Evolutionary conservation across 2,113 vertebrate species (phyloP).

Genomic region (Arenaria interpres): DNA sequence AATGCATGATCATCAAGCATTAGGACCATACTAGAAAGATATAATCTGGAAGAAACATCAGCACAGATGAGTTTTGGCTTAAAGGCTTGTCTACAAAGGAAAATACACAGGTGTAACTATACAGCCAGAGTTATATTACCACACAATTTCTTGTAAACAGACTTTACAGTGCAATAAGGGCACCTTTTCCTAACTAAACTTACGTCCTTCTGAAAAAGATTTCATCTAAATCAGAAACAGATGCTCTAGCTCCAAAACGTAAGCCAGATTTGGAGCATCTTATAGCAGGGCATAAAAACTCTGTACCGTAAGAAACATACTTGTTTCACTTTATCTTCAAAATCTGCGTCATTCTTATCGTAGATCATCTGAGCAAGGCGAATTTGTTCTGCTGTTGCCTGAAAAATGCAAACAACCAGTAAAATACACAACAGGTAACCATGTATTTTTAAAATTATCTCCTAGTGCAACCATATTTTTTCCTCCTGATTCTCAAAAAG

Average conservation of each 20-base stretch:
- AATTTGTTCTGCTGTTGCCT: slow-evolving; percentile 99
- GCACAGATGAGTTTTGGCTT: neutral
- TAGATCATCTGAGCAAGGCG: slow-evolving; percentile 96
- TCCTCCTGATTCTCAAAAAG: neutral
- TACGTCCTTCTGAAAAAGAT: neutral
- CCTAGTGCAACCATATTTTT: neutral
- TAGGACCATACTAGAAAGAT: neutral
- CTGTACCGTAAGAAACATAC: slow-evolving; percentile 67
- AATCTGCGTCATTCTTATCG: slow-evolving; percentile 94
- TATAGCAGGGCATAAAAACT: neutral
- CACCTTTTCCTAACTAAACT: neutral
- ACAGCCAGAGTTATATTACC: neutral
- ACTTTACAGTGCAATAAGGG: neutral
- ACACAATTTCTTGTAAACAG: neutral
- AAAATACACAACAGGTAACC: neutral
- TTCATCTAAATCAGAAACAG: neutral
- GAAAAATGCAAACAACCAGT: slow-evolving; percentile 35
- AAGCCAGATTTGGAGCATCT: neutral
- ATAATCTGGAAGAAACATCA: neutral
- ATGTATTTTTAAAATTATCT: neutral
- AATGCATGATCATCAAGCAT: neutral
- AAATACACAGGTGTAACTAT: neutral
- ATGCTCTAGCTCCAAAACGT: neutral
- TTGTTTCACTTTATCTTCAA: slow-evolving; percentile 98
- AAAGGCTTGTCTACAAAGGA: neutral